Evolutionary conservation across 2,797 vertebrate species (phyloP), one percentile per base, ranked within the genome.

Genomic region (Takifugu rubripes): DNA sequence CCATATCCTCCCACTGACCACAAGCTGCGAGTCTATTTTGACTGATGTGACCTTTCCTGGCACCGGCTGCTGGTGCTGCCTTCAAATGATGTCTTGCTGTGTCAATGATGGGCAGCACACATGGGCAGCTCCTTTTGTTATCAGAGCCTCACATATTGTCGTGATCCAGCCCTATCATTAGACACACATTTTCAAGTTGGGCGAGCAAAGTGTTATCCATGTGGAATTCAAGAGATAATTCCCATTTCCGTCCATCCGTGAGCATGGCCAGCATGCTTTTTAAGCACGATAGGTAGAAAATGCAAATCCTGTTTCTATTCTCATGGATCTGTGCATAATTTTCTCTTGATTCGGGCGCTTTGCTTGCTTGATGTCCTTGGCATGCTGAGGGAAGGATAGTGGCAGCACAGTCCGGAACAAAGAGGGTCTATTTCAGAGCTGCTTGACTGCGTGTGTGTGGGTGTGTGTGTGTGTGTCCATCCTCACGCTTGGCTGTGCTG

Each of bases 11-110:
- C 68, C 68, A 26, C 59, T 58, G 70, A 64, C 74, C 68, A 64
- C 70, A 68, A 77, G 74, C 70, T 5, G 43, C 53, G 3, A 52
- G 73, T 60, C 64, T 52, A 0, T 52, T 56, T 29, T 77, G 72
- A 82, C 29, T 70, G 77, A 80, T 74, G 24, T 63, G 77, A 82
- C 77, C 79, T 81, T 78, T 69, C 54, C 50, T 74, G 74, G 75
- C 77, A 27, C 24, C 43, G 63, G 46, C 56, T 51, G 48, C 16
- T 61, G 74, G 58, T 59, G 10, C 45, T 49, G 56, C 65, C 15
- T 16, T 59, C 3, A 40, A 46, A 52, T 31, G 64, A 69, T 76
- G 68, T 65, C 66, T 61, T 1, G 62, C 74, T 36, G 65, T 36
- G 52, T 61, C 64, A 64, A 72, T 57, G 76, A 81, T 14, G 75